Evolutionary conservation across 2,888 invertebrate species (phyloP).

Genomic region (Beris chalybata): DNA sequence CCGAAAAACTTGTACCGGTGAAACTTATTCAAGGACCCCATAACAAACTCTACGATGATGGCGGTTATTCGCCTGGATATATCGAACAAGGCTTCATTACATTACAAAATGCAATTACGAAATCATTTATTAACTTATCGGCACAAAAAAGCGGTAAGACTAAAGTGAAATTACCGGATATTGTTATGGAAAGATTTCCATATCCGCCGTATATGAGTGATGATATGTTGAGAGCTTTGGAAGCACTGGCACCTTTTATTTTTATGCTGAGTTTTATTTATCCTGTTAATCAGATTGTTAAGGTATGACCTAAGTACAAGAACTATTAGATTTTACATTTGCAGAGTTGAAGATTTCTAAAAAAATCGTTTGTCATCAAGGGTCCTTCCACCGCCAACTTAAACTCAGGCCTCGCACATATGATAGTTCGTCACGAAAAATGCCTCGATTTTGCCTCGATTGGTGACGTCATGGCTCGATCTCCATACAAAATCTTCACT

Average conservation of each 20-base stretch:
- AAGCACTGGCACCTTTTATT: constrained; percentile 69
- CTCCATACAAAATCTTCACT: no score
- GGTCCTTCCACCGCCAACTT: no score
- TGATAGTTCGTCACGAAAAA: no score
- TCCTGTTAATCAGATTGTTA: constrained; percentile 72
- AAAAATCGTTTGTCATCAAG: no score
- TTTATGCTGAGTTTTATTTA: constrained; percentile 78
- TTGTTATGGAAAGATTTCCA: constrained; percentile 62
- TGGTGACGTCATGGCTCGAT: no score
- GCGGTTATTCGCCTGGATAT: constrained; percentile 57
- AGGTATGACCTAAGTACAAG: constrained; percentile 46
- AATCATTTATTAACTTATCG: constrained; percentile 48
- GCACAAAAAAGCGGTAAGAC: background rate
- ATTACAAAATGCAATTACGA: constrained; percentile 62
- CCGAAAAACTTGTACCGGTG: constrained; percentile 65
- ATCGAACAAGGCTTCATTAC: constrained; percentile 65
- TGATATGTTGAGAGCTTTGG: constrained; percentile 63
- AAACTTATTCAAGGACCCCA: constrained; percentile 67
- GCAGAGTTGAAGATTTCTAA: no score
- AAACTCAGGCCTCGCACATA: no score
- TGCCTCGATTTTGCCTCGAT: no score
- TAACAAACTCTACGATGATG: constrained; percentile 53
- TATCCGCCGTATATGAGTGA: constrained; percentile 71
- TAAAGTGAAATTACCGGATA: constrained; percentile 15
- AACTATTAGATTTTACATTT: no score